Percentiles rank a stretch among this genome's conserved stretches.
phyloP scores from a whole-genome alignment of 2,888 invertebrate species.

The Ichneumoninae sp. region DNA sequence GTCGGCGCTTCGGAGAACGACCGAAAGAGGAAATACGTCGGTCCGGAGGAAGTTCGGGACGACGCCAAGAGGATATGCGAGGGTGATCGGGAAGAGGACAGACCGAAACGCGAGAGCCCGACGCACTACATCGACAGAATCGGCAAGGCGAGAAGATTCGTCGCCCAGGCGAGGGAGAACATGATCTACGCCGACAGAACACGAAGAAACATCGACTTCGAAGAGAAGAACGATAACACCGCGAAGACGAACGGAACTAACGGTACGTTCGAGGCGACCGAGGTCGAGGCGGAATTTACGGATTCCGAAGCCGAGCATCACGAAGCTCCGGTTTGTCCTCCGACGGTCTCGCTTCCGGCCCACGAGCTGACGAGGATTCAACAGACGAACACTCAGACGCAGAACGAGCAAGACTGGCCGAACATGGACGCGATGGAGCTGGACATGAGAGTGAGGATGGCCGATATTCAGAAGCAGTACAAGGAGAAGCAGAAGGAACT shows the following conservation, averaged over 20 bases:
- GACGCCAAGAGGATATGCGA: constrained; percentile 54
- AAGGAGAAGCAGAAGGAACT: constrained; percentile 93
- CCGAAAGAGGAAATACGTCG: constrained; percentile 69
- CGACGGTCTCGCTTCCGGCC: constrained; percentile 26
- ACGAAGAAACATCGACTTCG: constrained; percentile 70
- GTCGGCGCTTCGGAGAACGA: constrained; percentile 60
- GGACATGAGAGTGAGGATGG: constrained; percentile 92
- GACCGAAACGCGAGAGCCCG: constrained; percentile 30
- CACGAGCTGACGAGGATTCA: constrained; percentile 14
- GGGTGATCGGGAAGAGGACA: neutral
- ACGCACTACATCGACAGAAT: constrained; percentile 59
- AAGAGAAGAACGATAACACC: constrained; percentile 11
- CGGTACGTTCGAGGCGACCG: constrained; percentile 13
- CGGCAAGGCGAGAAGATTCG: constrained; percentile 55
- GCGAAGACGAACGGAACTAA: constrained; percentile 28
- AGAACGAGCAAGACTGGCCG: constrained; percentile 80
- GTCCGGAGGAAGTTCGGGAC: constrained; percentile 56
- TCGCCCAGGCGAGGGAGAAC: constrained; percentile 55
- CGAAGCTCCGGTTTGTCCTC: constrained; percentile 29
- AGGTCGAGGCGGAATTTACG: constrained; percentile 60
- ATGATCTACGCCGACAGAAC: constrained; percentile 67
- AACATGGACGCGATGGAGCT: constrained; percentile 91
- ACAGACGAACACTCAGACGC: constrained; percentile 9
- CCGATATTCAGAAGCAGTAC: constrained; percentile 92
- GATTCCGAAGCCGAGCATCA: constrained; percentile 71